Evolutionary conservation across 2,888 invertebrate species (phyloP).

Genomic region (Melinaea menophilus): DNA sequence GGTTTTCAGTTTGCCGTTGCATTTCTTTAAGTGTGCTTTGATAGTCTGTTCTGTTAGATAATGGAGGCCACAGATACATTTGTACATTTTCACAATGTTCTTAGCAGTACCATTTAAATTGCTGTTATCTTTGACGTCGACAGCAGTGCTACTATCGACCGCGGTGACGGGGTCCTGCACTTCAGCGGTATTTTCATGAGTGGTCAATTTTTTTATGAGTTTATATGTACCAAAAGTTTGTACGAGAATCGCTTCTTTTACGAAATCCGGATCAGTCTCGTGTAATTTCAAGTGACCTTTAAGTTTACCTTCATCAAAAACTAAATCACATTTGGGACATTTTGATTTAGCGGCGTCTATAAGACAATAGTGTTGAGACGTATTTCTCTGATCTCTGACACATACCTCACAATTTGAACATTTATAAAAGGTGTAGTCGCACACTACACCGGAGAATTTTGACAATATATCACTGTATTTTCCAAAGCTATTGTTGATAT

Average conservation of each 20-base stretch:
- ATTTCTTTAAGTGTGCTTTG: slow-evolving; percentile 41
- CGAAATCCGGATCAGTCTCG: slow-evolving; percentile 45
- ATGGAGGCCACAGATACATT: slow-evolving; percentile 57
- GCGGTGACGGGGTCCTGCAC: background rate
- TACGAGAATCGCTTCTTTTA: slow-evolving; percentile 46
- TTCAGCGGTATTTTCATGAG: background rate
- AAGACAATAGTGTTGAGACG: slow-evolving; percentile 45
- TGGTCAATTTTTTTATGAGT: background rate
- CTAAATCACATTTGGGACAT: slow-evolving; percentile 51
- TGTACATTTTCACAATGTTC: slow-evolving; percentile 44
- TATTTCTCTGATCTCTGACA: slow-evolving; percentile 35
- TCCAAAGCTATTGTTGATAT: slow-evolving; percentile 13
- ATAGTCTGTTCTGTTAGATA: slow-evolving; percentile 46
- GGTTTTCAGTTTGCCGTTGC: slow-evolving; percentile 25
- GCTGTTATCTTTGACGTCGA: slow-evolving; percentile 13
- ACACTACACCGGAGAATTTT: slow-evolving; percentile 46
- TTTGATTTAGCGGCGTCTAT: slow-evolving; percentile 38
- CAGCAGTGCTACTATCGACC: background rate
- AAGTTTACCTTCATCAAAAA: slow-evolving; percentile 44
- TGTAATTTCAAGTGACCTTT: slow-evolving; percentile 49
- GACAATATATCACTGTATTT: slow-evolving; percentile 23
- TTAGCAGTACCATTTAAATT: slow-evolving; percentile 13
- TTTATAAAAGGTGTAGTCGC: slow-evolving; percentile 54
- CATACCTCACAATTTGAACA: slow-evolving; percentile 53
- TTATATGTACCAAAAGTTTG: slow-evolving; percentile 36